phyloP scores from a whole-genome alignment of 2,113 vertebrate species.

The Indicator maculatus region DNA sequence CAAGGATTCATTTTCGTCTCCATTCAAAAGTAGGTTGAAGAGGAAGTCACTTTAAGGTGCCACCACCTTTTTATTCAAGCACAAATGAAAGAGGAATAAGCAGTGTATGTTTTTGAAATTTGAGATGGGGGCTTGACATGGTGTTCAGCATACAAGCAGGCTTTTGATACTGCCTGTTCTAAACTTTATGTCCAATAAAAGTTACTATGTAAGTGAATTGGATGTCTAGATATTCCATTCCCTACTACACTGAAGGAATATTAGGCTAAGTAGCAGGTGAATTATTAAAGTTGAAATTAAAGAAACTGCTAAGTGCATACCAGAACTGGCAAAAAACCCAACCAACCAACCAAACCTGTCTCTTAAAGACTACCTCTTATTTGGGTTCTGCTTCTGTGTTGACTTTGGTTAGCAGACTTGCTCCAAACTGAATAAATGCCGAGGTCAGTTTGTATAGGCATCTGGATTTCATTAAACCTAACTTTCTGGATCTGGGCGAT shows the following conservation, averaged over 20 bases:
- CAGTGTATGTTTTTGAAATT: not conserved
- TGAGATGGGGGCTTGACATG: not conserved
- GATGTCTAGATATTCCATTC: not conserved
- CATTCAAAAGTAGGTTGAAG: not conserved
- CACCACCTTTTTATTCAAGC: not conserved
- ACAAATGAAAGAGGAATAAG: not conserved
- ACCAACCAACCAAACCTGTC: too few relatives aligned
- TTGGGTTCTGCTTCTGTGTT: not conserved
- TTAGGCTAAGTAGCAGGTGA: not conserved
- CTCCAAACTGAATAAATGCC: not conserved
- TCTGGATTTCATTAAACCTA: not conserved
- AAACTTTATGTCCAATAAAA: not conserved
- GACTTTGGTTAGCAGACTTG: not conserved
- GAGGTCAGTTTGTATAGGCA: not conserved
- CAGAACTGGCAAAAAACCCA: not conserved
- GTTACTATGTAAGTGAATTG: not conserved
- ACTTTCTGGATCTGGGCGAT: not conserved
- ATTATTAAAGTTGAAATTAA: not conserved
- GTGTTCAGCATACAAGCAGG: not conserved
- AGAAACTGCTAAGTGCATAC: not conserved
- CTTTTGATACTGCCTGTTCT: not conserved
- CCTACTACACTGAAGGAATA: not conserved
- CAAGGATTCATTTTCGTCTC: not conserved
- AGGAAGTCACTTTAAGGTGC: not conserved
- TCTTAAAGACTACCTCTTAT: not conserved